Conservation (phyloP, 2,797 vertebrate species). For the Parotocinclus haroldoi region DNA sequence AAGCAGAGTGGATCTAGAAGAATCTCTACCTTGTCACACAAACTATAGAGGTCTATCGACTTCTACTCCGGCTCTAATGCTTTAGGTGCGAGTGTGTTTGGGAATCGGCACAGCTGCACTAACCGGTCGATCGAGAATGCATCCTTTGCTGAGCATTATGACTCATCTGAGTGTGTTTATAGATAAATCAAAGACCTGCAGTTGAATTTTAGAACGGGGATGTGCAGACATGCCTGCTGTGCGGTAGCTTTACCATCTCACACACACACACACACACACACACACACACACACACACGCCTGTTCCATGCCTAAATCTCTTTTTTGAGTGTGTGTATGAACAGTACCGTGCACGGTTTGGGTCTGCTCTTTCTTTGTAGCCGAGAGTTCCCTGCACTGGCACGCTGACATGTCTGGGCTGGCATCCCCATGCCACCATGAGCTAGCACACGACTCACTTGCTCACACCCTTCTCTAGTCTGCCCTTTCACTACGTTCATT, state of each 20-base stretch:
- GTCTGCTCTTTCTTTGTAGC: conserved; percentile 34
- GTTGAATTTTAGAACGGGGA: conserved; percentile 32
- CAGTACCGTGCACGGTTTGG: conserved; percentile 10
- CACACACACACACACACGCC: too few relatives aligned
- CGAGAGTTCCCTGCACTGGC: conserved; percentile 34
- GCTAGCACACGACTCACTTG: conserved; percentile 34
- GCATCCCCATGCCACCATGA: conserved; percentile 36
- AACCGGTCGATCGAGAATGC: too few relatives aligned
- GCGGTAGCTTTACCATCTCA: conserved; percentile 29
- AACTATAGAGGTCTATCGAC: too few relatives aligned
- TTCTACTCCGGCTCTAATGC: too few relatives aligned
- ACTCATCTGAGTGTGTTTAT: conserved; percentile 29
- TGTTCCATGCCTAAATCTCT: conserved; percentile 17
- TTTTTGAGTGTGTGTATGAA: conserved; percentile 25
- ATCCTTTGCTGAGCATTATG: conserved; percentile 11
- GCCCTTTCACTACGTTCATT: conserved; percentile 31
- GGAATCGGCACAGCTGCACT: too few relatives aligned
- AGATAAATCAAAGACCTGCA: conserved; percentile 35
- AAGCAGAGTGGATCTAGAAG: too few relatives aligned
- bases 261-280: too few relatives aligned
- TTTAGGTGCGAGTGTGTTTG: too few relatives aligned
- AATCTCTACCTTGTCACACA: too few relatives aligned
- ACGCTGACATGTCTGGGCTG: conserved; percentile 40
- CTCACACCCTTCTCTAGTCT: conserved; percentile 40
- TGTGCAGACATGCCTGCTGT: conserved; percentile 30